These are phyloP conservation scores for Acrobasis consociella DNA, from an alignment of 2,888 invertebrate genomes.

Conservation along the genomic window DNA sequence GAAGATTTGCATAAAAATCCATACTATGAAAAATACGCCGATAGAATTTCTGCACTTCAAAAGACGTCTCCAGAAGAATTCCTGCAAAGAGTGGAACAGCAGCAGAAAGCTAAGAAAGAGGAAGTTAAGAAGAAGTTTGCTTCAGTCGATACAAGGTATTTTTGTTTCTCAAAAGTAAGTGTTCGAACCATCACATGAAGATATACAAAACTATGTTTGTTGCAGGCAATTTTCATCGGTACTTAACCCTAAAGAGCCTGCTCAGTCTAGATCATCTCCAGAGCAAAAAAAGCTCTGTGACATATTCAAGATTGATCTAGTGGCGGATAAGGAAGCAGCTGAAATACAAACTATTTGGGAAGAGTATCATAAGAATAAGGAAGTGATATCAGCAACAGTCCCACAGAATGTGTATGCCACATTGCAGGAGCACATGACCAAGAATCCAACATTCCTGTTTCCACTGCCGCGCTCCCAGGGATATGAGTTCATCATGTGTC, in stretches of 20 bases:
- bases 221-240: constrained; percentile 85
- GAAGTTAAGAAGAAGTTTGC: constrained; percentile 63
- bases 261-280: constrained; percentile 40
- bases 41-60: constrained; percentile 88
- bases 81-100: constrained; percentile 83
- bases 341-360: constrained; percentile 91
- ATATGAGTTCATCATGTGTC: constrained; percentile 92
- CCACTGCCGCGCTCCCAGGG: constrained; percentile 92
- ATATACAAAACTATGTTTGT: constrained; percentile 20
- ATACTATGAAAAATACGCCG: constrained; percentile 91
- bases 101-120: constrained; percentile 58
- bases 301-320: constrained; percentile 90
- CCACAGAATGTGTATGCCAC: constrained; percentile 83
- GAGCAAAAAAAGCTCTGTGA: constrained; percentile 82
- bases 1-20: constrained; percentile 86
- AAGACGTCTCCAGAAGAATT: constrained; percentile 90
- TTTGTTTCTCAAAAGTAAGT: no score
- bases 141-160: constrained; percentile 65
- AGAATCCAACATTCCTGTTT: constrained; percentile 88
- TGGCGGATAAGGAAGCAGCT: constrained; percentile 86
- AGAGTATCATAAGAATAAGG: constrained; percentile 90
- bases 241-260: constrained; percentile 83
- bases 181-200: no score
- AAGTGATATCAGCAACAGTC: constrained; percentile 89
- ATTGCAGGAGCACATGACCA: constrained; percentile 81